Evolutionary conservation across 2,797 vertebrate species (phyloP).

Genomic region (Zalophus californianus): DNA sequence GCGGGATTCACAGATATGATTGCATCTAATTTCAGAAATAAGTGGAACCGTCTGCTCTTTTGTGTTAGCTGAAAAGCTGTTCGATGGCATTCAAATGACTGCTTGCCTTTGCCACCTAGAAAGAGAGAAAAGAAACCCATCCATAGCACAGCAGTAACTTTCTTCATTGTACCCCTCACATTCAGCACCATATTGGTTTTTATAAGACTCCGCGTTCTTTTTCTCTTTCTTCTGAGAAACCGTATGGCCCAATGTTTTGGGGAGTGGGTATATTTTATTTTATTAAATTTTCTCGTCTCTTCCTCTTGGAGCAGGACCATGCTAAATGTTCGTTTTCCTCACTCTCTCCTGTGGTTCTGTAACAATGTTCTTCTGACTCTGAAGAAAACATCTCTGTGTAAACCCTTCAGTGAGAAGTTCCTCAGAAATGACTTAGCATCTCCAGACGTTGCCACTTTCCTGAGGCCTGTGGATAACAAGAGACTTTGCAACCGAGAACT

Average conservation of each 20-base stretch:
- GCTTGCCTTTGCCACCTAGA: slow-evolving; percentile 80
- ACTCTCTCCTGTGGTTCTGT: slow-evolving; percentile 26
- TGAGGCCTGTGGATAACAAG: not conserved
- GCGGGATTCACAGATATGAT: slow-evolving; percentile 86
- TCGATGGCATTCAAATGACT: slow-evolving; percentile 76
- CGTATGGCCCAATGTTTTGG: slow-evolving; percentile 11
- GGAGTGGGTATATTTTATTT: slow-evolving; percentile 70
- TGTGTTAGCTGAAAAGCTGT: slow-evolving; percentile 82
- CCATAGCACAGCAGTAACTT: slow-evolving; percentile 69
- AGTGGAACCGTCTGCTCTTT: slow-evolving; percentile 85
- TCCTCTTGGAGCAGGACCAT: not conserved
- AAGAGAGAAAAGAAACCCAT: slow-evolving; percentile 74
- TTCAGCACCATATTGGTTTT: slow-evolving; percentile 60
- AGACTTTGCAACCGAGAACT: not conserved
- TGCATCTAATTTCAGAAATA: slow-evolving; percentile 86
- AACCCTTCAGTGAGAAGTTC: not conserved
- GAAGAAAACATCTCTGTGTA: not conserved
- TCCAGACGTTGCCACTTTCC: not conserved
- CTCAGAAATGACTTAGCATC: not conserved
- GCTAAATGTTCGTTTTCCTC: not conserved
- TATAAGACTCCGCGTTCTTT: slow-evolving; percentile 3
- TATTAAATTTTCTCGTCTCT: slow-evolving; percentile 53
- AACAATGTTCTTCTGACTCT: not conserved
- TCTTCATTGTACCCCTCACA: slow-evolving; percentile 5
- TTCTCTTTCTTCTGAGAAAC: slow-evolving; percentile 45